A percentile compares a stretch with the other conserved stretches of the same genome.
These are phyloP conservation scores for Drosophila fuyamai DNA, from an alignment of 1,140 invertebrate genomes.

Conservation along the genomic window DNA sequence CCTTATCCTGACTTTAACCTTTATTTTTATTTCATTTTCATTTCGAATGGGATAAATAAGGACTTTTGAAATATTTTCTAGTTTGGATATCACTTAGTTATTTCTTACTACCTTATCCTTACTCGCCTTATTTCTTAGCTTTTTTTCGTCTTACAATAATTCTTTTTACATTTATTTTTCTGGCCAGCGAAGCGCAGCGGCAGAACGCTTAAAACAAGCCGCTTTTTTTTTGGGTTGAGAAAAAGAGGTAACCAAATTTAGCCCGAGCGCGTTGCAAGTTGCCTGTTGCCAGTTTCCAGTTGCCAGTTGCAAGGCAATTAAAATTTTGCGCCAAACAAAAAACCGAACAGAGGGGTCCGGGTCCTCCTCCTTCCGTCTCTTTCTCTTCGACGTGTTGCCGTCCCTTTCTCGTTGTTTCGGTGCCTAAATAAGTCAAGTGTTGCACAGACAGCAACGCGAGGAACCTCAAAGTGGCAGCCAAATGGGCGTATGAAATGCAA, in stretches of 20 bases:
- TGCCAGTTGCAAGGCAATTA: constrained; percentile 67
- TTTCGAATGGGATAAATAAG: no score
- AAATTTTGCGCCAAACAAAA: constrained; percentile 65
- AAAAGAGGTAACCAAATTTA: constrained; percentile 56
- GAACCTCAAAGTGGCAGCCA: constrained; percentile 63
- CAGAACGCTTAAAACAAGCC: constrained; percentile 19
- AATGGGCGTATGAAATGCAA: constrained; percentile 82
- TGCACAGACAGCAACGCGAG: constrained; percentile 38
- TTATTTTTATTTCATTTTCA: no score
- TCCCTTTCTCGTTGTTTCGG: constrained; percentile 14
- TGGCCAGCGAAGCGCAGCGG: constrained; percentile 49
- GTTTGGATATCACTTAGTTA: no score
- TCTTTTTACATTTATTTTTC: not conserved
- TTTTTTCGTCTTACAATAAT: not conserved
- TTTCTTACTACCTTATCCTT: no score
- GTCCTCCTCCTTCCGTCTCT: constrained; percentile 3
- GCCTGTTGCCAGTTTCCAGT: constrained; percentile 16
- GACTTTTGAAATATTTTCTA: no score
- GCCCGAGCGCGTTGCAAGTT: constrained; percentile 43
- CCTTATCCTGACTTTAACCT: no score
- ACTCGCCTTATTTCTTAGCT: not conserved
- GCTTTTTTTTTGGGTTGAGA: constrained; percentile 14
- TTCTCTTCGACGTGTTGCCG: not conserved
- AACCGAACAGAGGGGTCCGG: constrained; percentile 11
- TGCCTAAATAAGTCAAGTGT: constrained; percentile 79